Evolutionary conservation across 2,113 vertebrate genomes (phyloP).

Genomic region (Chionomys nivalis): DNA sequence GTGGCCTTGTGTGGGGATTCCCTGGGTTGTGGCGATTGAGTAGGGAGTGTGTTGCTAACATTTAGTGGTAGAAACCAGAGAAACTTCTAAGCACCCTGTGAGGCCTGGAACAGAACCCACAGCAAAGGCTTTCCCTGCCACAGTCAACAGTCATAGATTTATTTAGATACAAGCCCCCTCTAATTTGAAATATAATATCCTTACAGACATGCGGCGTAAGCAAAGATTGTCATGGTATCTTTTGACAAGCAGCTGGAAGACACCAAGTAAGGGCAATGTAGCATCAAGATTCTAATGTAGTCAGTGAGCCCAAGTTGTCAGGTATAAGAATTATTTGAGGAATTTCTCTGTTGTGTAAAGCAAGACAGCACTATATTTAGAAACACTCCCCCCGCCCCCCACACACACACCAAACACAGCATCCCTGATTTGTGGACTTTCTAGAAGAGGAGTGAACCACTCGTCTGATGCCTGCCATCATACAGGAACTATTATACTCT

Average conservation of each 20-base stretch:
- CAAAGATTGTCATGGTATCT: background rate
- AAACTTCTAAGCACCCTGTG: background rate
- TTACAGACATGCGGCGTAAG: background rate
- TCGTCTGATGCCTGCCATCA: background rate
- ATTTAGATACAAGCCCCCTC: background rate
- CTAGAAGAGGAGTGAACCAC: background rate
- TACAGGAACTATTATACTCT: accelerated
- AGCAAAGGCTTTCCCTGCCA: background rate
- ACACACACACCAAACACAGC: no score
- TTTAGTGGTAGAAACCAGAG: background rate
- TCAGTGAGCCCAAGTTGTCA: background rate
- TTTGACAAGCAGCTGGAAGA: background rate
- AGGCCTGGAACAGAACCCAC: accelerated
- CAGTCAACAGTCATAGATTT: background rate
- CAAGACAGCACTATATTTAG: background rate
- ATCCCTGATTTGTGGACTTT: background rate
- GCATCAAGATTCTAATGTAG: background rate
- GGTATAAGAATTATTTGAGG: background rate
- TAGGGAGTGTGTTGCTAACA: background rate
- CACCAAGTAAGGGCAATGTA: background rate
- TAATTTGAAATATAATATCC: background rate
- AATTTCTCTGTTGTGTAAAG: background rate
- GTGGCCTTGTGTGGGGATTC: background rate
- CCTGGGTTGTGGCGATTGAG: no score
- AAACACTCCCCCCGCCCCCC: accelerated